Base-by-base conservation (phyloP, 2,797 vertebrate species). In the Rhinogobio ventralis region DNA sequence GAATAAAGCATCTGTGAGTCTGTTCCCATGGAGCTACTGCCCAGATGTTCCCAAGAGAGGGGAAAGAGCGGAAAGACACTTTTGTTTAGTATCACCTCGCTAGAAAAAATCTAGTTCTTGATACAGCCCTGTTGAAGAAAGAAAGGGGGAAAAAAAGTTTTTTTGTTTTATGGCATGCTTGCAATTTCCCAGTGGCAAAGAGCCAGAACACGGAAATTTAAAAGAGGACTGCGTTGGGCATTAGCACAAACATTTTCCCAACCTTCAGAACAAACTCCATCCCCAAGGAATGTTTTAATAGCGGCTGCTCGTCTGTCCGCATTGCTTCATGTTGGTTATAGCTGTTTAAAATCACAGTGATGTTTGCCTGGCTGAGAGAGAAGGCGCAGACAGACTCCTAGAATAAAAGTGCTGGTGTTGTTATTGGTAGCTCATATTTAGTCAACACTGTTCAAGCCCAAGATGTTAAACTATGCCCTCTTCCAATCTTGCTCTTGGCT, bases 181-280 rank as follows among this genome's bases (percentile, higher is more conserved):
- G 91, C 93, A 92, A 94, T 95, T 94, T 93, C 95, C 93, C 95
- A 95, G 91, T 92, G 94, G 95, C 94, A 94, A 90, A 89, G 91
- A 92, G 95, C 95, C 96, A 96, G 91, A 82, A 92, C 94, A 96
- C 95, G 95, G 95, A 96, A 19, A 64, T 94, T 95, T 95, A 94
- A 95, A 95, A 96, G 95, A 94, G 95, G 97, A 96, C 96, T 92
- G 95, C 96, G 94, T 95, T 93, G 97, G 96, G 95, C 96, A 96
- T 95, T 95, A 94, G 94, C 95, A 95, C 96, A 97, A 96, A 97
- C 96, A 97, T 95, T 95, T 96, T 96, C 94, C 94, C 94, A 94
- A 97, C 95, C 96, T 97, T 97, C 97, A 95, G 97, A 96, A 95
- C 95, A 95, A 96, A 95, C 93, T 94, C 93, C 94, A 88, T 15